Base-by-base conservation (phyloP, 2,797 vertebrate genomes). In the Spatula versicolor region DNA sequence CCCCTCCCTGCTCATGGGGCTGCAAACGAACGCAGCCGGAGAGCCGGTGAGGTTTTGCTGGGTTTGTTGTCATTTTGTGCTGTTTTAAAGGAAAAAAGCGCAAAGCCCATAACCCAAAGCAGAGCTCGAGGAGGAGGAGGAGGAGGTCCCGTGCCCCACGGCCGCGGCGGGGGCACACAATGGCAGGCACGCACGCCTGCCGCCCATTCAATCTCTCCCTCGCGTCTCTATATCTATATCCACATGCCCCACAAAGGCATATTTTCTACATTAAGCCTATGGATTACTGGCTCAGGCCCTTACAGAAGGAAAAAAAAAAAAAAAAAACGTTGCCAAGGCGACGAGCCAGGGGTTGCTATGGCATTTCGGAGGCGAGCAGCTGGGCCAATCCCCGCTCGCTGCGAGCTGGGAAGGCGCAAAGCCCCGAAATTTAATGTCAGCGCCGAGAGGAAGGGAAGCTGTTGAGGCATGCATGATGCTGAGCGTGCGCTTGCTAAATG, bases 281-380 rank as follows among this genome's bases (percentile, higher is more conserved):
- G 98, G 99, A 99, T 98, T 98, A 98, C 98, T 98, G 97, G 98
- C 97, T 98, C 97, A 96, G 98, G 98, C 98, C 98, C 98, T 97
- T 96, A 96, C 56, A 35, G 97, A 98, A 98, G 98, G 97, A 80
- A 84, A 98, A 98, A 97, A 98, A 97, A 98, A 98, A 98, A 97
- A 80, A 84, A 98, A 98, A 97, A 95, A 92, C 97, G 98, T 99
- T 99, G 98, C 99, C 98, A 99, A 99, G 98, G 99, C 98, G 98
- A 99, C 99, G 97, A 98, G 98, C 98, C 99, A 97, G 98, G 98
- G 99, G 99, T 99, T 99, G 99, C 99, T 98, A 99, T 99, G 99
- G 99, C 98, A 98, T 99, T 98, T 99, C 98, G 96, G 98, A 99
- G 99, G 98, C 97, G 98, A 98, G 98, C 98, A 98, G 98, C 98